A percentile compares a stretch with the other conserved stretches of the same genome.
phyloP scores from a whole-genome alignment of 2,113 vertebrate species.

The Carassius gibelio region DNA sequence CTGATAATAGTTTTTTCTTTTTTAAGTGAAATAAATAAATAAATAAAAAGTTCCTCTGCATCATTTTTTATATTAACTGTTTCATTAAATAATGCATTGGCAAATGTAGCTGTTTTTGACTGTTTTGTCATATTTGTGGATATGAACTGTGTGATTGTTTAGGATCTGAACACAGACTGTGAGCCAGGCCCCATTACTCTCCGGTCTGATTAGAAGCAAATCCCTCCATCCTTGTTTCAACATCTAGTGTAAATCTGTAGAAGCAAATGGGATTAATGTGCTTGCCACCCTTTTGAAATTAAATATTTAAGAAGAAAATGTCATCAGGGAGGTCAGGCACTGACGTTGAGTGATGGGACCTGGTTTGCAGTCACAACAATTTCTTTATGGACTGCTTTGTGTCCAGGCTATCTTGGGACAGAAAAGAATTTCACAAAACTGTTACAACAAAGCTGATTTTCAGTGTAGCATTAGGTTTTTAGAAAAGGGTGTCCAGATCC shows the following conservation, averaged over 20 bases:
- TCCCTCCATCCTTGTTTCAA: constrained; percentile 1
- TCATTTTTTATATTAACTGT: too few species aligned
- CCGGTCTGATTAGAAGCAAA: neutral
- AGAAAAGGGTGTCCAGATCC: neutral
- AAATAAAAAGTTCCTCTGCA: too few species aligned
- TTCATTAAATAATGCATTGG: neutral
- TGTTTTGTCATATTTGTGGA: neutral
- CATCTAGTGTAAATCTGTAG: neutral
- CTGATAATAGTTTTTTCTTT: too few species aligned
- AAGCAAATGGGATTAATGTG: neutral
- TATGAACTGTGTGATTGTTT: neutral
- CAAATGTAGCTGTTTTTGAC: neutral
- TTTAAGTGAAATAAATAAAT: too few species aligned
- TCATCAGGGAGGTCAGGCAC: neutral
- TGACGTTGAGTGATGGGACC: too few species aligned
- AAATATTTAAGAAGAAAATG: neutral
- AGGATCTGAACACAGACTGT: too few species aligned
- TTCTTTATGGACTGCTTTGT: too few species aligned
- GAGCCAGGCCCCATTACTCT: neutral
- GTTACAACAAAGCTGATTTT: neutral
- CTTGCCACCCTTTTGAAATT: neutral
- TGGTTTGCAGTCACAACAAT: too few species aligned
- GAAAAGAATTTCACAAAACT: neutral
- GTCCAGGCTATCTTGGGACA: too few species aligned
- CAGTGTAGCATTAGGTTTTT: too few species aligned